These are phyloP conservation scores for Meriones psammophilus DNA, from an alignment of 2,797 vertebrate species.

Conservation along the genomic window DNA sequence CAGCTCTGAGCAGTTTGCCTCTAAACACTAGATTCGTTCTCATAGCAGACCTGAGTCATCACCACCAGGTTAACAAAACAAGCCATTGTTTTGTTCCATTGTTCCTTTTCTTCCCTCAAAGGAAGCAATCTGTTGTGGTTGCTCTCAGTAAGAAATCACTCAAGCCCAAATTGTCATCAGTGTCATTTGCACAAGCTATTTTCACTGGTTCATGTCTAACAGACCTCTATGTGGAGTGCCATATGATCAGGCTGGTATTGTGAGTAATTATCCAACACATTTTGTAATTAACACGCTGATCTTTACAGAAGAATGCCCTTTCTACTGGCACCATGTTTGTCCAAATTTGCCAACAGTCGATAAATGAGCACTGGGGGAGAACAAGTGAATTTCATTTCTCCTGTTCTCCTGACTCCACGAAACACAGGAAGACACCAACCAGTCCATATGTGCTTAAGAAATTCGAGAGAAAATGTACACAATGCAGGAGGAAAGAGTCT, in stretches of 20 bases:
- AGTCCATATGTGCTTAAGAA: conserved; percentile 1
- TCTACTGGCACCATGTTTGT: background rate
- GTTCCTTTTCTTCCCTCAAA: conserved; percentile 5
- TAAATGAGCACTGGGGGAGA: background rate
- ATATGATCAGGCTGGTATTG: background rate
- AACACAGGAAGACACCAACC: background rate
- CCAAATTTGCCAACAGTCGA: background rate
- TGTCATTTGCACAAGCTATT: background rate
- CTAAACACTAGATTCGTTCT: background rate
- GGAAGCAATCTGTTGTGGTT: background rate
- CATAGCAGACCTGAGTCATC: background rate
- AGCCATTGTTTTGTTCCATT: background rate
- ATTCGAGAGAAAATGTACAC: background rate
- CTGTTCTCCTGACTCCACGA: background rate
- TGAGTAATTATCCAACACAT: background rate
- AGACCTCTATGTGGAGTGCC: background rate
- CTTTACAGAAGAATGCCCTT: conserved; percentile 12
- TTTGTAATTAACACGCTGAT: background rate
- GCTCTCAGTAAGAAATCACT: background rate
- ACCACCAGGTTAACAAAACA: background rate
- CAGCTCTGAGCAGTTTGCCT: background rate
- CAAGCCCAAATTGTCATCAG: background rate
- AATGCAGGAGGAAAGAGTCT: background rate
- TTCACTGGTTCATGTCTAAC: background rate
- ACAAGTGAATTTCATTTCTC: background rate